Evolutionary conservation across 2,797 vertebrate genomes (phyloP).

Genomic region (Pseudotriccus pelzelni): DNA sequence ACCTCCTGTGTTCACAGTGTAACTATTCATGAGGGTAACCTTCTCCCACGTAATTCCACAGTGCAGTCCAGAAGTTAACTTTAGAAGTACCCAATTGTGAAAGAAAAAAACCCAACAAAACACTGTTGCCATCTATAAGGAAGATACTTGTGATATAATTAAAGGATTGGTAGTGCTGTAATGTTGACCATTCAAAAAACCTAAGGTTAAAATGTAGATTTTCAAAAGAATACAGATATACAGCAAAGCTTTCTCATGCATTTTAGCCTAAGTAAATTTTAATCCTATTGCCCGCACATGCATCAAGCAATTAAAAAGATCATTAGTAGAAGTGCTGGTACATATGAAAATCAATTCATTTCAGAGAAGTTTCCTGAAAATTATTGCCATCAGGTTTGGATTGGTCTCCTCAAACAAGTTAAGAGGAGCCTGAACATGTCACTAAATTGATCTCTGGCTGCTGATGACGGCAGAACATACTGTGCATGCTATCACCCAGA

Average conservation of each 20-base stretch:
- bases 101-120: background rate
- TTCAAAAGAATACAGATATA: background rate
- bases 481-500: background rate
- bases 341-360: background rate
- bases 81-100: no score
- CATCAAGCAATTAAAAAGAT: background rate
- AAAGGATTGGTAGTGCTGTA: background rate
- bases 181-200: background rate
- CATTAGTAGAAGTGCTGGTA: background rate
- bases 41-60: no score
- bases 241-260: background rate
- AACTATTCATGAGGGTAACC: background rate
- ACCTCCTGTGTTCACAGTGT: background rate
- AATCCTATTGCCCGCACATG: fast-evolving
- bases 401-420: background rate
- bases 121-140: background rate
- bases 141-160: background rate
- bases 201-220: background rate
- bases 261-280: background rate
- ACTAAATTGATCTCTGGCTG: background rate
- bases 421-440: background rate
- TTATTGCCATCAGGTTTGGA: background rate
- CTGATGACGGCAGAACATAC: background rate
- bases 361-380: background rate
- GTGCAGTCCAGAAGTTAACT: background rate